Evolutionary conservation across 2,797 vertebrate species (phyloP), one percentile per base, ranked within the genome.

Genomic region (Phrynocephalus vlangalii): DNA sequence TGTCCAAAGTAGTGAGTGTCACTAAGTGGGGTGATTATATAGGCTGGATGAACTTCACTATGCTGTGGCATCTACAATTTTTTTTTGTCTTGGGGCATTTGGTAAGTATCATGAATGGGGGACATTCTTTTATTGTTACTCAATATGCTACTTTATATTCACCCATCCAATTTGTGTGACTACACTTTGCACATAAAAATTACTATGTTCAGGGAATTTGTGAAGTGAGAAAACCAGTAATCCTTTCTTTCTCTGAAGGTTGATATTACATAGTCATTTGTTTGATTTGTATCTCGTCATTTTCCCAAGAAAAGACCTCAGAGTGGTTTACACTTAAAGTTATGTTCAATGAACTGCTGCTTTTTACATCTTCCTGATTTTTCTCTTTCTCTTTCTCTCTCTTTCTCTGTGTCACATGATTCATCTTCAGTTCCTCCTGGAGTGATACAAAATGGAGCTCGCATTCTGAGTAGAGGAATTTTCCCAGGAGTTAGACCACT

Each of bases 401-500:
- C 87, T 2, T 88, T 86, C 83, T 13, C 89, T 1, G 87, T 6
- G 28, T 87, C 66, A 2, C 48, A 44, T 76, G 77, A 85, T 85
- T 80, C 93, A 28, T 24, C 60, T 94, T 16, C 90, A 99, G 99
- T 99, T 96, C 97, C 98, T 93, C 97, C 98, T 0, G 97, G 98
- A 90, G 98, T 99, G 95, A 99, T 99, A 95, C 98, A 98, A 95
- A 99, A 99, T 72, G 98, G 98, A 92, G 96, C 98, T 66, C 98
- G 98, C 30, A 97, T 98, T 88, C 96, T 98, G 95, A 98, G 97
- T 97, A 98, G 98, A 96, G 98, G 98, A 71, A 97, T 99, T 93
- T 98, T 98, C 95, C 97, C 98, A 3, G 98, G 98, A 84, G 98
- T 98, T 94, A 98, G 98, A 97, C 98, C 98, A 6, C 95, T 99